Evolutionary conservation across 2,113 vertebrate species (phyloP), one percentile per base, ranked within the genome.

Genomic region (Notarius quadriscutis): DNA sequence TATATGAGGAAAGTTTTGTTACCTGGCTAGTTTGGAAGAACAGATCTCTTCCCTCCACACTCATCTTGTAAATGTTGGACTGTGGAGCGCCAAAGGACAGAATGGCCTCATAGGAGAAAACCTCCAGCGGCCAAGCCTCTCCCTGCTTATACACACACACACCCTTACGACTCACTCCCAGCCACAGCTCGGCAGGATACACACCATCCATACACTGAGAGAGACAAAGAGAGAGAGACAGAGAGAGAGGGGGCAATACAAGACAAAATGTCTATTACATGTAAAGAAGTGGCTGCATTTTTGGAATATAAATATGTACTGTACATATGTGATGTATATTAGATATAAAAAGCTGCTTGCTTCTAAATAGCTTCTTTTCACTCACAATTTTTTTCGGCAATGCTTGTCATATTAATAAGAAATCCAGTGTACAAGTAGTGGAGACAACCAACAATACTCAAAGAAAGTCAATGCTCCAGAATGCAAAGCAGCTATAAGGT

Each of bases 71-170:
- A 0, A 96, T 94, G 91, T 97, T 99, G 82, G 97, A 93, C 88
- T 97, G 95, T 0, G 98, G 98, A 0, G 98, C 98, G 9, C 98
- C 98, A 0, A 99, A 99, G 4, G 98, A 99, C 15, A 99, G 95
- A 89, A 99, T 99, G 81, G 96, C 96, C 1, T 99, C 98, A 0
- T 99, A 99, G 7, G 96, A 96, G 92, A 99, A 99, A 80, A 97
- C 95, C 91, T 99, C 97, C 91, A 99, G 90, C 0, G 98, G 98
- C 86, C 95, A 95, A 0, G 96, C 95, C 90, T 99, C 98, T 1
- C 98, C 97, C 0, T 97, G 96, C 83, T 98, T 98, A 94, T 99
- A 99, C 87, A 99, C 96, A 0, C 98, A 99, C 83, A 99, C 96
- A 0, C 98, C 96, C 3, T 97, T 97, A 0, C 96, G 96, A 0